Base-by-base conservation (phyloP, 2,797 vertebrate genomes). In the Sternarchorhynchus goeldii region DNA sequence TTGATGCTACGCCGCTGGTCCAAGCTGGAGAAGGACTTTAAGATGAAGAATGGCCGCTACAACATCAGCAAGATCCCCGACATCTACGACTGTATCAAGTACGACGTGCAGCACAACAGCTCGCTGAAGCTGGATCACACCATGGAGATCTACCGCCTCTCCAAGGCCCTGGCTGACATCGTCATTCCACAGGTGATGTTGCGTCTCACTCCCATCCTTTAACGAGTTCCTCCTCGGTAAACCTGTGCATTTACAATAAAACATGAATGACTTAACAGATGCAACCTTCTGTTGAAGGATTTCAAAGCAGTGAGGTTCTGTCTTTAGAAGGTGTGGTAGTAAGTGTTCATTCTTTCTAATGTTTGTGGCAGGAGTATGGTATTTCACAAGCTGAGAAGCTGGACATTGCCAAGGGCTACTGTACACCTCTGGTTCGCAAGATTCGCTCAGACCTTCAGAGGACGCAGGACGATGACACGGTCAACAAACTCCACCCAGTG, bases 41-140 rank as follows among this genome's bases (percentile, higher is more conserved):
- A 95, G 89, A 96, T 94, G 88, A 96, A 96, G 87, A 96, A 96
- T 64, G 95, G 93, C 79, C 93, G 94, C 90, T 96, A 95, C 0
- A 95, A 96, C 86, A 96, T 96, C 85, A 96, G 95, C 87, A 96
- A 96, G 91, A 95, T 96, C 66, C 95, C 95, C 39, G 95, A 96
- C 83, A 96, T 96, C 82, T 96, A 96, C 10, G 95, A 96, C 85
- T 96, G 95, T 87, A 96, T 96, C 88, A 96, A 96, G 85, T 96
- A 96, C 0, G 95, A 96, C 0, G 95, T 96, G 68, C 95, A 96
- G 75, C 95, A 96, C 87, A 96, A 96, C 25, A 88, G 92, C 79
- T 95, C 94, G 1, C 90, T 96, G 82, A 94, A 95, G 84, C 90
- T 96, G 86, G 93, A 95, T 86, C 90, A 95, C 85, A 96, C 93